Evolutionary conservation across 2,888 invertebrate species (phyloP).

Genomic region (Phaonia tiefii): DNA sequence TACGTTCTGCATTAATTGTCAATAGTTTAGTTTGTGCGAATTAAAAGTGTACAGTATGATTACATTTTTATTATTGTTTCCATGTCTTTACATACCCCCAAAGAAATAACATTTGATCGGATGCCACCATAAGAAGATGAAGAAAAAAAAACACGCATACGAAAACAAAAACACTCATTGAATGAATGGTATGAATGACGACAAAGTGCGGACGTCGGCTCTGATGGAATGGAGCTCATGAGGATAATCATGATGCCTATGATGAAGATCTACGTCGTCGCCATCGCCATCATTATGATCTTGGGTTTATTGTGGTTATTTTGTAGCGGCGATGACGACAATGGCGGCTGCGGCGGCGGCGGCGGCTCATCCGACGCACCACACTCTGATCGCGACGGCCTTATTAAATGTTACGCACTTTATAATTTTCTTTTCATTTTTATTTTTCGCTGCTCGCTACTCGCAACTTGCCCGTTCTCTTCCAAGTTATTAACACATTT

Average conservation of each 20-base stretch:
- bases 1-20: conserved; percentile 61
- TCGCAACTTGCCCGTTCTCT: not conserved
- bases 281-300: not conserved
- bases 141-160: too few species aligned
- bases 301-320: conserved; percentile 8
- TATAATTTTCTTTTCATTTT: conserved; percentile 41
- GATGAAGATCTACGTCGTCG: not conserved
- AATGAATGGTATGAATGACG: conserved; percentile 28
- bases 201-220: not conserved
- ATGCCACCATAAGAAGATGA: not conserved
- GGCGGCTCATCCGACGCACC: too few species aligned
- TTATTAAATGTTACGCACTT: conserved; percentile 66
- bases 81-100: conserved; percentile 2
- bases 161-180: conserved; percentile 11
- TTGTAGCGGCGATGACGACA: not conserved
- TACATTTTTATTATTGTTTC: not conserved
- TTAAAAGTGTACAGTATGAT: conserved; percentile 33
- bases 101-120: conserved; percentile 8
- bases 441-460: not conserved
- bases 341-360: not conserved
- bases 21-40: conserved; percentile 42
- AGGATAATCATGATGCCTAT: too few species aligned
- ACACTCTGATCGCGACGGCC: not conserved
- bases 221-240: too few species aligned
- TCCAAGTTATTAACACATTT: conserved; percentile 9